phyloP scores from a whole-genome alignment of 92 coral and sea anemone genomes.

The Epizoanthus fatuus region DNA sequence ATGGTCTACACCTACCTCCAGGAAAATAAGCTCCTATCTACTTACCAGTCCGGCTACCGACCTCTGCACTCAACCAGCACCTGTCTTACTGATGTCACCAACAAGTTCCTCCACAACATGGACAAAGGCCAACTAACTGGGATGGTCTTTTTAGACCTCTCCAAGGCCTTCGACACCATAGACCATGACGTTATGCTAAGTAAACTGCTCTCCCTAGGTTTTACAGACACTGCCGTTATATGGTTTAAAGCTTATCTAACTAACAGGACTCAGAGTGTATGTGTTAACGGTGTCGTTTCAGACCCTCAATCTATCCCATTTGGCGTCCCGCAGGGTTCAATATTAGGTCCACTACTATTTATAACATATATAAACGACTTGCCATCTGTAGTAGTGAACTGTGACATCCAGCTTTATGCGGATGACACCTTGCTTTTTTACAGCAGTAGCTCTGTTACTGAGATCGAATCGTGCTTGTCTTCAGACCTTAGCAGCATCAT shows the following conservation, averaged over 20 bases:
- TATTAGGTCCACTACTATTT: too few species aligned
- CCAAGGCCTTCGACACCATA: constrained; percentile 54
- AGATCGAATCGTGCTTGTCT: too few species aligned
- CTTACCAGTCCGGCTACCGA: constrained; percentile 47
- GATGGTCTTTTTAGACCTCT: constrained; percentile 52
- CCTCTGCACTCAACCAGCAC: constrained; percentile 64
- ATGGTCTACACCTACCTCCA: constrained; percentile 42
- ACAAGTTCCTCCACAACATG: constrained; percentile 36
- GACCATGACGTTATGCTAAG: constrained; percentile 47
- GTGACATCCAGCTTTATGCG: too few species aligned
- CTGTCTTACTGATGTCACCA: constrained; percentile 59
- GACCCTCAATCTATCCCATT: too few species aligned
- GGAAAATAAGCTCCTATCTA: constrained; percentile 7
- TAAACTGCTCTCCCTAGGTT: constrained; percentile 8
- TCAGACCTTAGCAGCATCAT: too few species aligned
- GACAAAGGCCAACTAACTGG: constrained; percentile 53
- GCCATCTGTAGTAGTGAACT: too few species aligned
- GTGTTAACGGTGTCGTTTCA: too few species aligned
- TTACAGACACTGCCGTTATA: not conserved
- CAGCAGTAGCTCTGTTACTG: too few species aligned
- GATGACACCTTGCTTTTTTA: too few species aligned
- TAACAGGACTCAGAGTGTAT: not conserved
- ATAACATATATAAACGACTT: too few species aligned
- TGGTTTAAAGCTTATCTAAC: constrained; percentile 45
- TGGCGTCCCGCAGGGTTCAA: too few species aligned